Base-by-base conservation (phyloP, 2,888 invertebrate genomes). In the Gryllus longicercus region DNA sequence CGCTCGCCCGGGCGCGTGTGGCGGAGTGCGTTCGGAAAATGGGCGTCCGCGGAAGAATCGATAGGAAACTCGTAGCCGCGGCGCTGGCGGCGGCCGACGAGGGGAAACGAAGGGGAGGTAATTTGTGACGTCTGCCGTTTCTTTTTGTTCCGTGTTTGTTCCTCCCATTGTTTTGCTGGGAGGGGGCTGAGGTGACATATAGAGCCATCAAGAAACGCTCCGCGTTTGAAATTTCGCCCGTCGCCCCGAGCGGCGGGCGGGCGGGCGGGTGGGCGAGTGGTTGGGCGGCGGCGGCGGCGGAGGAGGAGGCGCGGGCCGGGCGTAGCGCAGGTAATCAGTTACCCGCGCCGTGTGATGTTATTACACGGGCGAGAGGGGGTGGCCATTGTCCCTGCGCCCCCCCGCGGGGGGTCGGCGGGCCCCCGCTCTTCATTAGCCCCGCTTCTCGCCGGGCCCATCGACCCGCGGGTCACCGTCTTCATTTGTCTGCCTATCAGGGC, bases 61-160 rank as follows among this genome's bases (percentile, higher is more conserved):
- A 63, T 63, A 63, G 63, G 38, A 38, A 38, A 38, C 63, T 63
- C 63, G 63, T 63, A 63, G 63, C 16, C 14, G 14, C 63, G 63
- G 14, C n/a, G 14, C 16, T 8, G 63, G 63, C 63, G n/a, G 14
- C 63, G 63, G 14, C 63, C 14, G n/a, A 8, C n/a, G 63, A n/a
- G 63, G 63, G 63, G 63, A n/a, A 63, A 63, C 63, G 63, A 63
- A 18, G 63, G 63, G 63, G n/a, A 63, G 63, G 63, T 63, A 63
- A 63, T 63, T 63, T 63, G 63, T 63, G 63, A 63, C 63, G 63
- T 63, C 63, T 63, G 63, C n/a, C 63, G 63, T 63, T 63, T 63
- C 63, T 63, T 63, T 63, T 63, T 63, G 63, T 63, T 63, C 63
- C 63, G 16, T 63, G 63, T 63, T 63, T 63, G n/a, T 63, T 18